Base-by-base conservation (phyloP, 2,888 invertebrate species). In the Lasioglossum villosulum region DNA sequence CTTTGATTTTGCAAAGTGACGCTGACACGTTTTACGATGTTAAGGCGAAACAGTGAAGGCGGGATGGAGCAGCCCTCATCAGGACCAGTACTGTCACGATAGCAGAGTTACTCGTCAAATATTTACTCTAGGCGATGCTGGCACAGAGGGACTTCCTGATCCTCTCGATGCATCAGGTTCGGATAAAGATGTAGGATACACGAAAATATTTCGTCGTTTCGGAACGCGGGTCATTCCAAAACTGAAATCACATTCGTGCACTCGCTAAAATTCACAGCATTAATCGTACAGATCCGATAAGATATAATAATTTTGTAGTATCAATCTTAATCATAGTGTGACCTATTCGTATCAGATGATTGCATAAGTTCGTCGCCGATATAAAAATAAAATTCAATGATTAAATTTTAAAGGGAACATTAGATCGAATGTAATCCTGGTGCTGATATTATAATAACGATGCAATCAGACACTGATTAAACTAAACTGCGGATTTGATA, bases 31-130 rank as follows among this genome's bases (percentile, higher is more conserved):
- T 84, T 75, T 70, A 66, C 63, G 75, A 73, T 42, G 83, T 82
- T 83, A 78, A 84, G 79, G 77, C 30, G 71, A 77, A 80, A 86
- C 76, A 87, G 82, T 63, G 79, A 56, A 82, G 83, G 78, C 77
- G 82, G 78, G 72, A 82, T 78, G 82, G 83, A 88, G 88, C 89
- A 88, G 89, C 90, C 90, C 90, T 92, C 92, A 92, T 92, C 92
- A 92, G 85, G 80, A 78, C 83, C 86, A 84, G 86, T 90, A 91
- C 89, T 87, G 87, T 86, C 87, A 82, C 86, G 88, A 89, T 89
- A 88, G 87, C 88, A 79, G 85, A 89, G 90, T 87, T 91, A 87
- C 90, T 92, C 88, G 83, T 91, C 90, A 92, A 93, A 93, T 93
- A 93, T 93, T 93, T 93, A 93, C 91, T 88, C 82, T 80, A 74